These are phyloP conservation scores for Scleropages formosus DNA, from an alignment of 2,797 vertebrate species.

Conservation along the genomic window DNA sequence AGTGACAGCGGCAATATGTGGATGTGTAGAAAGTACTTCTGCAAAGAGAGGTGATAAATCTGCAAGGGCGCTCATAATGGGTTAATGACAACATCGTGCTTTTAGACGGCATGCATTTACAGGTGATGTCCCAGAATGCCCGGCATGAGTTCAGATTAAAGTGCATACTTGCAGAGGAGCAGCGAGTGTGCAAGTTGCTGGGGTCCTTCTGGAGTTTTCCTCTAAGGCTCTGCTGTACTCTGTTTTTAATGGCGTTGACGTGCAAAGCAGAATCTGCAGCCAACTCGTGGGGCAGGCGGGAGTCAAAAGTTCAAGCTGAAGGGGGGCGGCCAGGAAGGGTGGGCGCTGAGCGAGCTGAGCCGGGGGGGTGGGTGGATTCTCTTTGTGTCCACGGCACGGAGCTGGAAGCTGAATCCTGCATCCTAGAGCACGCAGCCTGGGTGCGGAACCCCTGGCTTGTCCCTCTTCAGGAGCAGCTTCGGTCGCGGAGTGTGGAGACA, in stretches of 20 bases:
- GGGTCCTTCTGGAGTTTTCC: too few species aligned
- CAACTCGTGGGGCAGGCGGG: background rate
- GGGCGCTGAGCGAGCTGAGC: background rate
- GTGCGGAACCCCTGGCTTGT: background rate
- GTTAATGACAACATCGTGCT: too few species aligned
- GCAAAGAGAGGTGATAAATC: too few species aligned
- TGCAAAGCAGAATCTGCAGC: background rate
- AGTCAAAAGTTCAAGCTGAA: background rate
- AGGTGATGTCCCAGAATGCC: background rate
- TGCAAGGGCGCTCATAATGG: too few species aligned
- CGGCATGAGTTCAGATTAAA: background rate
- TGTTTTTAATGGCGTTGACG: background rate
- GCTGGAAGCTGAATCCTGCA: background rate
- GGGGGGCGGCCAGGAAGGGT: background rate
- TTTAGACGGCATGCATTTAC: too few species aligned
- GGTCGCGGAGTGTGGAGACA: constrained; percentile 11
- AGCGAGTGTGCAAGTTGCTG: background rate
- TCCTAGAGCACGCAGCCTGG: background rate
- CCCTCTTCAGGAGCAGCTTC: background rate
- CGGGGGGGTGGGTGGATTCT: background rate
- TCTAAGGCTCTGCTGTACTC: background rate
- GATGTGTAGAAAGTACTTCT: too few species aligned
- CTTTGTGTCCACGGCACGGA: constrained; percentile 17
- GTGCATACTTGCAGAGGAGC: background rate
- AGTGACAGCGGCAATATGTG: too few species aligned